Conservation (phyloP, 1,140 invertebrate species). For the Heliconius melpomene region DNA sequence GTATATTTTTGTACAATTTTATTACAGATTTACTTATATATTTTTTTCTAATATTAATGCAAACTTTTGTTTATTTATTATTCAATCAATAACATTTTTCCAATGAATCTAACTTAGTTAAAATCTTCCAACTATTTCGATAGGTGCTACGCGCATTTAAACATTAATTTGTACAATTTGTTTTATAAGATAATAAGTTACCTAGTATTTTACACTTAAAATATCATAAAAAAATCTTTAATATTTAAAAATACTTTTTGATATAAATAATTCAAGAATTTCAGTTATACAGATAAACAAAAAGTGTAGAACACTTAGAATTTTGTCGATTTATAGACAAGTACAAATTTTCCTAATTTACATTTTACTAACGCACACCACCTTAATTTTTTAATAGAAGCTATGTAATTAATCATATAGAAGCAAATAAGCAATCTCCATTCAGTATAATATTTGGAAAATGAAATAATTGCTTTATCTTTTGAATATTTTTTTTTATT, state of each 20-base stretch:
- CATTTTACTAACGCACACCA: not conserved
- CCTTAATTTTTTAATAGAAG: not conserved
- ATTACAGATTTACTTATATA: not conserved
- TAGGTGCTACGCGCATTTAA: not conserved
- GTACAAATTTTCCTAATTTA: not conserved
- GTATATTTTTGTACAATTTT: not conserved
- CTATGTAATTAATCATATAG: not conserved
- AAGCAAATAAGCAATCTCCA: too few species aligned
- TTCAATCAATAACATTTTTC: not conserved
- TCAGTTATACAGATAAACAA: too few species aligned
- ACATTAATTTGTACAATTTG: not conserved
- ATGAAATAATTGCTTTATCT: too few species aligned
- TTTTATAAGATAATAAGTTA: not conserved
- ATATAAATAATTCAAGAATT: too few species aligned
- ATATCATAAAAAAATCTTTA: too few species aligned
- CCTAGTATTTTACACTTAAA: not conserved
- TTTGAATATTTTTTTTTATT: too few species aligned
- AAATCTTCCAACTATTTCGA: not conserved
- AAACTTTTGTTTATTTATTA: slow-evolving; percentile 1
- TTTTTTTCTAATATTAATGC: not conserved
- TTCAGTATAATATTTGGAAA: too few species aligned
- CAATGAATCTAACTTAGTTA: not conserved
- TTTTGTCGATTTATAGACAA: not conserved
- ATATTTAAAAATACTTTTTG: too few species aligned
- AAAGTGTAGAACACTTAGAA: not conserved